phyloP scores from a whole-genome alignment of 2,113 vertebrate genomes.

The Montifringilla adamsi region DNA sequence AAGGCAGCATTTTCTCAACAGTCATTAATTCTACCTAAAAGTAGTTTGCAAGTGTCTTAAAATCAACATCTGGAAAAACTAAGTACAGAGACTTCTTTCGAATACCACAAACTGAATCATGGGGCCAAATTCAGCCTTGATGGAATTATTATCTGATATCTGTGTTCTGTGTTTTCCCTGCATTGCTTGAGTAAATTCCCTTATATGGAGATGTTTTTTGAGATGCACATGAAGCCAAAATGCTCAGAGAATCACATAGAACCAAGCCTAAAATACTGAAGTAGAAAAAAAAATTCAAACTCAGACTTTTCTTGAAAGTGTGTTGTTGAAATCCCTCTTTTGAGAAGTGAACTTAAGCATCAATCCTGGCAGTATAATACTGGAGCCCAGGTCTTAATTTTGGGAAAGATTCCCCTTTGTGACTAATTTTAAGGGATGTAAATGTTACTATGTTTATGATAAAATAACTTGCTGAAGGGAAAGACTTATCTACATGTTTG shows the following conservation, averaged over 20 bases:
- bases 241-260: not conserved
- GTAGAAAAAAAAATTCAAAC: not conserved
- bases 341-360: not conserved
- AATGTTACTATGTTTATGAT: not conserved
- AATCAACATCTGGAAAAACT: slow-evolving; percentile 56
- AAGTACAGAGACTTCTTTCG: not conserved
- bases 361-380: not conserved
- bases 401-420: not conserved
- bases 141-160: slow-evolving; percentile 51
- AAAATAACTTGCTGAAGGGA: not conserved
- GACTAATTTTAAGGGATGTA: not conserved
- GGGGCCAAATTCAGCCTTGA: slow-evolving; percentile 28
- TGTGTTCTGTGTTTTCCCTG: not conserved
- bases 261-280: not conserved
- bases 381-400: not conserved
- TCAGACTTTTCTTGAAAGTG: not conserved
- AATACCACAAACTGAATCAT: slow-evolving; percentile 26
- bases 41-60: not conserved
- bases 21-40: slow-evolving; percentile 12
- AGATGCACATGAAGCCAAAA: slow-evolving; percentile 13
- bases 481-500: not conserved
- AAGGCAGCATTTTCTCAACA: slow-evolving; percentile 22
- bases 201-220: slow-evolving; percentile 50
- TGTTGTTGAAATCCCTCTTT: not conserved
- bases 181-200: slow-evolving; percentile 12